Evolutionary conservation across 2,888 invertebrate species (phyloP), one percentile per base, ranked within the genome.

Genomic region (Penaeus monodon): DNA sequence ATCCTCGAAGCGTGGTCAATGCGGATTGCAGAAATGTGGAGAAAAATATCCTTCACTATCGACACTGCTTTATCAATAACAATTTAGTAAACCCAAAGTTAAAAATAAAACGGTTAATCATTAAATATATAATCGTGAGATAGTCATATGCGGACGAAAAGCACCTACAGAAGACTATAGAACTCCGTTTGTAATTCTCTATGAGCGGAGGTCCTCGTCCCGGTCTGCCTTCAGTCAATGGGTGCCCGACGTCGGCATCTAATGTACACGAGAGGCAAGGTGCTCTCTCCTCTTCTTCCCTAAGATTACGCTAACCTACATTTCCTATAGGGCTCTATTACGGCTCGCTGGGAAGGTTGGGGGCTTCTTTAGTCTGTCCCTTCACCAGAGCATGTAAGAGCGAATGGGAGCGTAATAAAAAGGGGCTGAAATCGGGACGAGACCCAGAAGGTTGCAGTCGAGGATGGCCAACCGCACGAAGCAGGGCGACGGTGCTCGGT

Each of bases 271-370:
- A 76, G 78, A 87, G 83, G 68, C 78, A 83, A 87, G 83, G 83
- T 78, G 86, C 49, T 38, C 77, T 79, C 83, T 83, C 86, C 65
- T 87, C 86, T 87, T 87, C 86, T 87, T 83, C 86, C 86, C 86
- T 87, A 79, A 38, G 73, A 87, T 87, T 87, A 87, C 86, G 86
- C 86, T 79, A 77, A 79, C 86, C 86, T 87, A 83, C 79, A 87
- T 87, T 73, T 87, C 86, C 83, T 83, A 88, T 74, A 84, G 84
- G 88, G 88, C 88, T 88, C 82, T 84, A 66, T 76, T 84, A 81
- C 80, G 74, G 84, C 88, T 84, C 84, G 44, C 66, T 73, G 84
- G 88, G 84, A 84, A 84, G 87, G 87, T 78, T 83, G 27, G 83
- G 86, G 88, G 84, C 81, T 84, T 84, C 68, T 44, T 81, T 88